phyloP scores from a whole-genome alignment of 1,140 invertebrate genomes.

The Leptopilina boulardi region DNA sequence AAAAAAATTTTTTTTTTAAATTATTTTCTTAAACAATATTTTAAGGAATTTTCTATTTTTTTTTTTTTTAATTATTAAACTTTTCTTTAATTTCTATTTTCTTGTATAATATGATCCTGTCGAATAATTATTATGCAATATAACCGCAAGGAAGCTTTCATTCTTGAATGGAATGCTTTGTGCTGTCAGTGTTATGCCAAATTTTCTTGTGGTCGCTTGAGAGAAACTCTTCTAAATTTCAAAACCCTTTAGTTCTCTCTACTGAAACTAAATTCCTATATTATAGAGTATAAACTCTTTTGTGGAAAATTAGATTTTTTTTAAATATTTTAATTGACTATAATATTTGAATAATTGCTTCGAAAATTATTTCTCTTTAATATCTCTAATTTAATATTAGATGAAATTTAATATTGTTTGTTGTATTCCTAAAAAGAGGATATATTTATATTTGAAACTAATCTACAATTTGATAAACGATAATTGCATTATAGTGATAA shows the following conservation, averaged over 20 bases:
- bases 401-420: not conserved
- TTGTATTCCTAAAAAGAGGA: not conserved
- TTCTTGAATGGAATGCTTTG: slow-evolving; percentile 8
- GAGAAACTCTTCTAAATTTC: slow-evolving; percentile 9
- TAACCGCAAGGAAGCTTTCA: not conserved
- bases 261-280: not conserved
- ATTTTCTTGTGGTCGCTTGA: slow-evolving; percentile 24
- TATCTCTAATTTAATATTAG: not conserved
- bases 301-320: not conserved
- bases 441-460: not conserved
- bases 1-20: too few relatives aligned
- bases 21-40: not conserved
- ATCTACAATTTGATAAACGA: not conserved
- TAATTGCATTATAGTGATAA: not conserved
- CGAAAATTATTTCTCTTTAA: not conserved
- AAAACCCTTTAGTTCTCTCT: not conserved
- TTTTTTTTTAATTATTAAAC: not conserved
- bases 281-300: not conserved
- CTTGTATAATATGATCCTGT: slow-evolving; percentile 7
- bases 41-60: not conserved
- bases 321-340: not conserved
- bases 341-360: too few relatives aligned
- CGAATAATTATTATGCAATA: not conserved
- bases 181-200: not conserved
- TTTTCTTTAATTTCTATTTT: slow-evolving; percentile 12